phyloP scores from a whole-genome alignment of 2,113 vertebrate species.

The Rissa tridactyla region DNA sequence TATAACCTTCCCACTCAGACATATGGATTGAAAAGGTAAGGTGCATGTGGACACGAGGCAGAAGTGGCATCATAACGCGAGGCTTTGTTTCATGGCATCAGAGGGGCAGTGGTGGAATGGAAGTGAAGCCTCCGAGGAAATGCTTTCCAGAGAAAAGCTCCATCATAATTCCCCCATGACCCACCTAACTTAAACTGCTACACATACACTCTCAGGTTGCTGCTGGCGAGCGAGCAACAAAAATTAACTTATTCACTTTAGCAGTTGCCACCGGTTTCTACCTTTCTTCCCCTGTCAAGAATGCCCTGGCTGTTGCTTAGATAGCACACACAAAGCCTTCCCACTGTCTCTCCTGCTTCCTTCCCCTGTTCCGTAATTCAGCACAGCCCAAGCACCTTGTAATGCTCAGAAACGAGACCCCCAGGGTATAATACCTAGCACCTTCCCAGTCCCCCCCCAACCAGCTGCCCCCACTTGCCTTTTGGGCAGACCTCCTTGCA shows the following conservation, averaged over 20 bases:
- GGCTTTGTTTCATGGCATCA: not conserved
- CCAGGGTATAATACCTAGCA: not conserved
- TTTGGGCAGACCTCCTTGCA: conserved; percentile 25
- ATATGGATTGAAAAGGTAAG: not conserved
- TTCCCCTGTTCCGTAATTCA: not conserved
- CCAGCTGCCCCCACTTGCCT: not conserved
- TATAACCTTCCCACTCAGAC: not conserved
- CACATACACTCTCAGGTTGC: not conserved
- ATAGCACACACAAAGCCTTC: not conserved
- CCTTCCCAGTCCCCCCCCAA: not conserved
- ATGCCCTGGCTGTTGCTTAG: not conserved
- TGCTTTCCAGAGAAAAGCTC: not conserved
- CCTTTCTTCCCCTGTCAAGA: conserved; percentile 11
- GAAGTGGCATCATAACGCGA: not conserved
- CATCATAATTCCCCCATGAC: not conserved
- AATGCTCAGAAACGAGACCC: not conserved
- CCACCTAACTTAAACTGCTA: not conserved
- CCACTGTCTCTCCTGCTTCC: not conserved
- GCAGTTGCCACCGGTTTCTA: not conserved
- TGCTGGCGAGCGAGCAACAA: not conserved
- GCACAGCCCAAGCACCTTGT: not conserved
- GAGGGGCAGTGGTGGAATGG: not conserved
- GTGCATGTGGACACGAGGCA: not conserved
- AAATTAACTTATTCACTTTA: not conserved
- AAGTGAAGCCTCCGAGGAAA: fast-evolving